Conservation (phyloP, 2,113 vertebrate species). For the Corapipo altera region DNA sequence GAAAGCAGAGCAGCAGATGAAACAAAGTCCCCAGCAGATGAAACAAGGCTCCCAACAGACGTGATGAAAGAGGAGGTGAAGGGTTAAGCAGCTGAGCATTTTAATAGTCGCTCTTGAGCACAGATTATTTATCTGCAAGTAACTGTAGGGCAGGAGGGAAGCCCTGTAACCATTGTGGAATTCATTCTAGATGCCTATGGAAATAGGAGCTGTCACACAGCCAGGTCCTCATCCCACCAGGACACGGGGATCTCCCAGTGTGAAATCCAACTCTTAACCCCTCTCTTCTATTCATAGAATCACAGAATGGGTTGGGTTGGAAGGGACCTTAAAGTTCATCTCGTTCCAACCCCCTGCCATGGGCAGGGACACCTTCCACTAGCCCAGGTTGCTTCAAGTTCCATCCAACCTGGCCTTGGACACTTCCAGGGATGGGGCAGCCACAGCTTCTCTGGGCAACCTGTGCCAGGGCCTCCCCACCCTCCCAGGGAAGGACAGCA, state of each 20-base stretch:
- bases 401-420: background rate
- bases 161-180: background rate
- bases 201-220: background rate
- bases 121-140: background rate
- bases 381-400: background rate
- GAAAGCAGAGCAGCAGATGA: background rate
- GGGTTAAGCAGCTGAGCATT: background rate
- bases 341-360: background rate
- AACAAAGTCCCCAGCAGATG: background rate
- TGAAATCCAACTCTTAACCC: background rate
- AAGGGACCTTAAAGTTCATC: background rate
- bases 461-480: background rate
- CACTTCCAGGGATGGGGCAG: background rate
- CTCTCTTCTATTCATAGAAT: background rate
- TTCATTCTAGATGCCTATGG: background rate
- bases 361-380: background rate
- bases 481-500: background rate
- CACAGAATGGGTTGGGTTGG: background rate
- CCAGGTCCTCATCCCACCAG: background rate
- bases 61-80: background rate
- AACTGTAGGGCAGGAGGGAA: fast-evolving
- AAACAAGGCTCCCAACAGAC: background rate
- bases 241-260: background rate
- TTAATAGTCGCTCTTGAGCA: background rate
- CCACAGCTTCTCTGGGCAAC: background rate